phyloP scores from a whole-genome alignment of 2,113 vertebrate genomes.

The Marmota monax region DNA sequence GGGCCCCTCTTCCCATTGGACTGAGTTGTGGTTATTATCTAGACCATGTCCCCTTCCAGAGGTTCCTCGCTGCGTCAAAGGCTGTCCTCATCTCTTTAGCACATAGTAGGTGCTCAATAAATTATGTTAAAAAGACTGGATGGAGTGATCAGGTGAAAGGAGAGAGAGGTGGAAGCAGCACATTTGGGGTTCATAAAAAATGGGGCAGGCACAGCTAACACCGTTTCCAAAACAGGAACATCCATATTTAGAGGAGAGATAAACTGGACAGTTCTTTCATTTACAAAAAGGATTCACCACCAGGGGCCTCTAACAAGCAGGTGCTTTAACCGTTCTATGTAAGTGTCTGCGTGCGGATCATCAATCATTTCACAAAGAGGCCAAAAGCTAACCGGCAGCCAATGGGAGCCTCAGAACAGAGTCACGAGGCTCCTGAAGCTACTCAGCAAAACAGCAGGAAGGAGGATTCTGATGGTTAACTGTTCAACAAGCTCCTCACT shows the following conservation, averaged over 20 bases:
- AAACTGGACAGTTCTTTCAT: slow-evolving; percentile 54
- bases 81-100: neutral
- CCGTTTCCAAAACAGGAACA: slow-evolving; percentile 55
- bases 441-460: neutral
- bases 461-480: neutral
- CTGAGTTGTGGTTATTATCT: neutral
- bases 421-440: neutral
- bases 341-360: slow-evolving; percentile 66
- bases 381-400: slow-evolving; percentile 31
- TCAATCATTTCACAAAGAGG: slow-evolving; percentile 70
- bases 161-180: neutral
- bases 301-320: slow-evolving; percentile 42
- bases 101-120: neutral
- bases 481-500: neutral
- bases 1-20: neutral
- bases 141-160: neutral
- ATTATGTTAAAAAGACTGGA: neutral
- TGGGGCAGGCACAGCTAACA: slow-evolving; percentile 2
- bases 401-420: slow-evolving; percentile 13
- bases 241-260: slow-evolving; percentile 63
- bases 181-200: slow-evolving; percentile 22
- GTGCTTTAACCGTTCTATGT: slow-evolving; percentile 19
- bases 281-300: slow-evolving; percentile 70
- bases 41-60: neutral
- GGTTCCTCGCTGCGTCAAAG: neutral